Conservation (phyloP, 2,888 invertebrate genomes). For the Erebia palarica region DNA sequence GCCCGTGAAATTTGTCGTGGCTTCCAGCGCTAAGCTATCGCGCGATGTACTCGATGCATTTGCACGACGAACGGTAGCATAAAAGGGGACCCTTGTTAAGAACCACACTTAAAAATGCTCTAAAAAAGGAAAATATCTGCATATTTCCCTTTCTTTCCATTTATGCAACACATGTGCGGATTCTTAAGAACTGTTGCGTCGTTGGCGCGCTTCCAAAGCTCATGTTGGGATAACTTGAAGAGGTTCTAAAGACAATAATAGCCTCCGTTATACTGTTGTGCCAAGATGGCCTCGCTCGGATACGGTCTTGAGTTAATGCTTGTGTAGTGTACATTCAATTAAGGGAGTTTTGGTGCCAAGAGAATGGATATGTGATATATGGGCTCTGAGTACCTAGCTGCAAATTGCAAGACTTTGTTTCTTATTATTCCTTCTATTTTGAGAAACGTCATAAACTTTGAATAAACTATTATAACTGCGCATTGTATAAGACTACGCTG, state of each 20-base stretch:
- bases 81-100: conserved; percentile 36
- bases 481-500: background rate
- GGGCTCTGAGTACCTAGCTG: background rate
- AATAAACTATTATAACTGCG: background rate
- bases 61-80: conserved; percentile 38
- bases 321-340: conserved; percentile 30
- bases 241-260: conserved; percentile 63
- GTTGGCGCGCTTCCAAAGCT: conserved; percentile 68
- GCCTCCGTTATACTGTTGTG: conserved; percentile 42
- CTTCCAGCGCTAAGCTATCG: conserved; percentile 51
- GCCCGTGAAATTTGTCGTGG: conserved; percentile 76
- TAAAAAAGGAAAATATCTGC: conserved; percentile 32
- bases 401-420: background rate
- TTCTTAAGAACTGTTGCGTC: conserved; percentile 72
- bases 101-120: conserved; percentile 27
- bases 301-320: conserved; percentile 38
- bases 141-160: conserved; percentile 31
- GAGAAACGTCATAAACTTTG: background rate
- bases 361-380: conserved; percentile 10
- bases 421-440: background rate
- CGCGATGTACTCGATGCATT: conserved; percentile 44
- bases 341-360: conserved; percentile 35
- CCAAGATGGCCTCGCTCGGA: conserved; percentile 47
- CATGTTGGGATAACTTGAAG: conserved; percentile 59
- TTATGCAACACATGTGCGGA: conserved; percentile 46